A percentile compares a stretch with the other conserved stretches of the same genome.
Conservation (phyloP, 2,113 vertebrate genomes). For the Lanius ludovicianus region DNA sequence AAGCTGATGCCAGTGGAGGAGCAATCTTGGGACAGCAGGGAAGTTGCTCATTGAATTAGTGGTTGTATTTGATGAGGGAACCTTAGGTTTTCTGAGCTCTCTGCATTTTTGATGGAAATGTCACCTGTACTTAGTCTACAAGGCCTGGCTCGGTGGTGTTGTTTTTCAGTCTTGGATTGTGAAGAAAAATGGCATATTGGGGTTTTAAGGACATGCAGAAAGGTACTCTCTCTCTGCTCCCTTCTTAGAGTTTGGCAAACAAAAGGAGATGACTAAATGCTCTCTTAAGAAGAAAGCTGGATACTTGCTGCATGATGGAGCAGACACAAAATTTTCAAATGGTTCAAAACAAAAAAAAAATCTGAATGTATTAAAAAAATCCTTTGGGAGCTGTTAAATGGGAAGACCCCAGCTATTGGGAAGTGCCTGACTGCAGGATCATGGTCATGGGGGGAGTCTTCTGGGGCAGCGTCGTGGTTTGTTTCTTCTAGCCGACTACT, state of each 20-base stretch:
- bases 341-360: neutral
- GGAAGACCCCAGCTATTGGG: accelerated
- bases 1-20: neutral
- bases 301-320: neutral
- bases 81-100: neutral
- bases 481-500: neutral
- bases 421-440: neutral
- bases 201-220: neutral
- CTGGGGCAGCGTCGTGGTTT: accelerated
- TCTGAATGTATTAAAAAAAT: neutral
- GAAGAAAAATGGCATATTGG: neutral
- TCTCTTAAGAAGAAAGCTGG: neutral
- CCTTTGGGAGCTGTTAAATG: neutral
- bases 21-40: neutral
- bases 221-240: neutral
- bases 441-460: neutral
- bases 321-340: neutral
- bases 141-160: neutral
- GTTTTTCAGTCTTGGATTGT: neutral
- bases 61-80: neutral
- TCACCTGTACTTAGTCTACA: neutral
- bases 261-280: neutral
- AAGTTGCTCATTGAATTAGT: neutral
- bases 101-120: neutral
- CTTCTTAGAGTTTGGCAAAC: neutral